Conservation (phyloP, 2,797 vertebrate species). For the Sarcoramphus papa region DNA sequence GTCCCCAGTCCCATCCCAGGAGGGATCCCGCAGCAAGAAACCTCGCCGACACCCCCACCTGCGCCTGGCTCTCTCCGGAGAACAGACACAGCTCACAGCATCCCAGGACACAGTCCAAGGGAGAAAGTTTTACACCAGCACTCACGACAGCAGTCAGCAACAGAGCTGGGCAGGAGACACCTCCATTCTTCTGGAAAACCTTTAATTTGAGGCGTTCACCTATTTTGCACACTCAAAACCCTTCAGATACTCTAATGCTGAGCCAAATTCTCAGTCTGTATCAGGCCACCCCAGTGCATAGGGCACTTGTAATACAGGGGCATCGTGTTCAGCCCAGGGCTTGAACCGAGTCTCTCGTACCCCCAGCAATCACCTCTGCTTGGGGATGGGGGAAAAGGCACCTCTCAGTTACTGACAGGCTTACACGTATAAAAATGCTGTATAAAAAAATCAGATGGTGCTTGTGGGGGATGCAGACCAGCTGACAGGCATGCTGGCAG, state of each 20-base stretch:
- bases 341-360: accelerated
- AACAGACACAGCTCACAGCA: not conserved
- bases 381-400: not conserved
- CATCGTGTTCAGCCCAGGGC: not conserved
- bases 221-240: not conserved
- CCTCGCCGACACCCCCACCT: accelerated
- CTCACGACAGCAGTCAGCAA: accelerated
- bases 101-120: not conserved
- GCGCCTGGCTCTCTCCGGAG: accelerated
- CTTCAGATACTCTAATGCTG: not conserved
- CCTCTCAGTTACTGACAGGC: not conserved
- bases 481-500: not conserved
- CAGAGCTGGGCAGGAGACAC: not conserved
- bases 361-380: not conserved
- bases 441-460: not conserved
- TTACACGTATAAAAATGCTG: accelerated
- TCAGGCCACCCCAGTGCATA: not conserved
- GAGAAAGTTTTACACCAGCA: accelerated
- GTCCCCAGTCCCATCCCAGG: not conserved
- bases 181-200: not conserved
- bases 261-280: not conserved
- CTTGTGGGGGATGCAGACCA: not conserved
- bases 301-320: not conserved
- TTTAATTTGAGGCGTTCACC: not conserved
- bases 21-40: not conserved